Evolutionary conservation across 2,888 invertebrate species (phyloP), one percentile per base, ranked within the genome.

Genomic region (Caenorhabditis auriculariae): DNA sequence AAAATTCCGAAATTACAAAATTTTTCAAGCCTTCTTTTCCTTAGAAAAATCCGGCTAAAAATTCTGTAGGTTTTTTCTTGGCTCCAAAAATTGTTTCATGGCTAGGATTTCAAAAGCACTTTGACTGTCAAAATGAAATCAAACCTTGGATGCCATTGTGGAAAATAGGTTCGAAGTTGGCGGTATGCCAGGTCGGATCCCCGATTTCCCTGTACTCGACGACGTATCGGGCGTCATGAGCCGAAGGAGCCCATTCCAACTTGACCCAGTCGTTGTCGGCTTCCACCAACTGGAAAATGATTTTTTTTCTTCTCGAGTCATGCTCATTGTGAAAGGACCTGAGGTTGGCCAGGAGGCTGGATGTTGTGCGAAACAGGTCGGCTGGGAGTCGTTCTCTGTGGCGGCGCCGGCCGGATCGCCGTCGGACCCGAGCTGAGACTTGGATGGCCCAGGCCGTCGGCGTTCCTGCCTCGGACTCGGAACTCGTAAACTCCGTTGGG

Each of bases 401-500:
- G 66, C 12, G 66, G 62, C 0, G 67, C 63, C 0, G 67, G 67
- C 15, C 57, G 53, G 42, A 67, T 58, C 4, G 58, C 56, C 4
- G 56, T 51, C 1, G 58, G 58, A 17, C 58, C 61, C 0, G 61
- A 59, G 2, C 44, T 53, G 24, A 47, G 19, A 26, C 61, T 61
- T 7, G 75, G 73, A 38, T 59, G 66, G 4, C 69, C 69, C 4
- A 68, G 52, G 4, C 79, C 80, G 27, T 78, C 78, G 12, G 68
- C 66, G 45, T 78, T 77, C 29, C 72, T 64, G 9, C 75, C 78
- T 37, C 76, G 49, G 2, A 82, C 75, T 23, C 81, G 73, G 51
- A 81, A 81, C 57, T 81, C 81, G 57, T 81, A 81, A 17, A 80
- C 79, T n/a, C 79, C 81, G 54, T 79, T 77, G 15, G 81, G 81